Evolutionary conservation across 2,113 vertebrate genomes (phyloP).

Genomic region (Galbula dea): DNA sequence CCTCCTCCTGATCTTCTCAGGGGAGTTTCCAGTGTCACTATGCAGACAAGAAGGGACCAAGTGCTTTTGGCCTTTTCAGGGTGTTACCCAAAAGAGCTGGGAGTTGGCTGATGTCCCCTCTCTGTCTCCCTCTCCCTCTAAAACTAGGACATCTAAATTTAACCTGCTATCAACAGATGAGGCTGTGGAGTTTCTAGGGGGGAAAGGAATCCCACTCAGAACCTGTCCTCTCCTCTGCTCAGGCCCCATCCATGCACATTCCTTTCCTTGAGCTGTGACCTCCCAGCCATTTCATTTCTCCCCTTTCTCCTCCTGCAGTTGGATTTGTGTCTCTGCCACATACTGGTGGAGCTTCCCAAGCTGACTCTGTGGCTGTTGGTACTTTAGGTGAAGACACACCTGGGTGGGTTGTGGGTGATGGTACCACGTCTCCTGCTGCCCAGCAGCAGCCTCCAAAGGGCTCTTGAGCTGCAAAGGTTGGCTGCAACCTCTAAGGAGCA

Average conservation of each 20-base stretch:
- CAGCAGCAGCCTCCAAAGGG: not conserved
- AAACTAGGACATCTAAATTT: slow-evolving; percentile 65
- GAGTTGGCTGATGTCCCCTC: slow-evolving; percentile 5
- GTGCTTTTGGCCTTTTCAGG: not conserved
- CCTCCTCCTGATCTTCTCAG: not conserved
- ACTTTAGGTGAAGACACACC: accelerated
- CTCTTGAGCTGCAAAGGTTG: not conserved
- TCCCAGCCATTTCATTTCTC: accelerated
- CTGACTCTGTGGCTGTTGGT: accelerated
- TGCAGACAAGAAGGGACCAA: not conserved
- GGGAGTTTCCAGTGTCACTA: not conserved
- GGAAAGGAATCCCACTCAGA: slow-evolving; percentile 24
- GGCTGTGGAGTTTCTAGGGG: slow-evolving; percentile 35
- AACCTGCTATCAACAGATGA: slow-evolving; percentile 52
- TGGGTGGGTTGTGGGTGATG: not conserved
- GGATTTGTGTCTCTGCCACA: not conserved
- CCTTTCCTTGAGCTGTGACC: not conserved
- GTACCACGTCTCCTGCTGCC: not conserved
- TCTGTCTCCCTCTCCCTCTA: not conserved
- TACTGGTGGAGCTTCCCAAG: not conserved
- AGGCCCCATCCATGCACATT: not conserved
- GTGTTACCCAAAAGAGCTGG: slow-evolving; percentile 19
- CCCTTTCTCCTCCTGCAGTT: not conserved
- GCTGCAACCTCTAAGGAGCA: not conserved
- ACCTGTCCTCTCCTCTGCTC: not conserved